Percentiles rank a stretch among this genome's conserved stretches.
Evolutionary conservation across 2,797 vertebrate genomes (phyloP).

Genomic region (Phataginus tricuspis): DNA sequence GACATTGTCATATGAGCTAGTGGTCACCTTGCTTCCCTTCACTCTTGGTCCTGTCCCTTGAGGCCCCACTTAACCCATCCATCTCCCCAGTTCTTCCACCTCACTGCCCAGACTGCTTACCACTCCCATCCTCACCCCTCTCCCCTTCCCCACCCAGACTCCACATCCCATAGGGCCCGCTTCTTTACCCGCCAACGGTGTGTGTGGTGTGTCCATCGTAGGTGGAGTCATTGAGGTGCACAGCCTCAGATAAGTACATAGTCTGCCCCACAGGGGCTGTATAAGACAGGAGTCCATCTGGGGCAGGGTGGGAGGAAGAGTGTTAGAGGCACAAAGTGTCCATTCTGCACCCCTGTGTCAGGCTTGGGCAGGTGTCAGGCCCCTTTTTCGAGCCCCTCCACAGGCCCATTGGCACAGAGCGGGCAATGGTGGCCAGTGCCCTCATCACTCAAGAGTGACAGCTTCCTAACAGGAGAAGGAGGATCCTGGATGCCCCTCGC

Average conservation of each 20-base stretch:
- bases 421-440: not conserved
- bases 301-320: not conserved
- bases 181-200: constrained; percentile 89
- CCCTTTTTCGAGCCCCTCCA: not conserved
- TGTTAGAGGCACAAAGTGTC: not conserved
- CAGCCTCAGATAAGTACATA: constrained; percentile 88
- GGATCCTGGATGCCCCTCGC: not conserved
- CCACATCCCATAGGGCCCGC: rapidly evolving
- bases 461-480: not conserved
- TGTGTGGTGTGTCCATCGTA: constrained; percentile 92
- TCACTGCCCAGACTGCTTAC: not conserved
- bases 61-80: not conserved
- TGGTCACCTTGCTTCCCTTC: not conserved
- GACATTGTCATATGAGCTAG: not conserved
- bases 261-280: constrained; percentile 92
- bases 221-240: constrained; percentile 95
- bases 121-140: too few species aligned
- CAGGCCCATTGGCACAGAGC: not conserved
- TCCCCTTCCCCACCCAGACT: not conserved
- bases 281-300: constrained; percentile 94
- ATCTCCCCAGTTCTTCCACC: not conserved
- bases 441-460: not conserved
- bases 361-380: not conserved
- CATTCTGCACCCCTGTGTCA: not conserved
- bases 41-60: not conserved